Evolutionary conservation across 2,888 invertebrate species (phyloP), one percentile per base, ranked within the genome.

Genomic region (Agriopis marginaria): DNA sequence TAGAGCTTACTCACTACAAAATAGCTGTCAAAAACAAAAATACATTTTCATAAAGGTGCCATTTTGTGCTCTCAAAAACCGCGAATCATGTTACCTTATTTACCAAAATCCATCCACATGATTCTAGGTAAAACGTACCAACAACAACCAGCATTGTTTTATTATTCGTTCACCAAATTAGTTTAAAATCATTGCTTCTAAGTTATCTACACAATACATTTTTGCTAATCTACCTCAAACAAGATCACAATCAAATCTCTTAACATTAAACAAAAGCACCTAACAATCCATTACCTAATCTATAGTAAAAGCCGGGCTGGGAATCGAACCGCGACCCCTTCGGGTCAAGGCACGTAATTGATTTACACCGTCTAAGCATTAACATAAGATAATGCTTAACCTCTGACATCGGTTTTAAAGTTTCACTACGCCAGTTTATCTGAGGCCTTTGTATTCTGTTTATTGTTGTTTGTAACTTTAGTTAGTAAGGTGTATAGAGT

Each of bases 331-430:
- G 72, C 76, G 76, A 90, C 92, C 92, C 79, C 85, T 76, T 79
- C 81, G 86, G 93, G 92, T 93, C 93, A 92, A 83, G 86, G 80
- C 84, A 84, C 85, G 89, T 93, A 93, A 93, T 93, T 93, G 93
- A 93, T 93, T 93, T 91, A 91, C 91, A 83, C 89, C 87, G 89
- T 73, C 89, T 85, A 84, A 89, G 82, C 93, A 93, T 93, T 93
- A 93, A 91, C 93, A 93, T 93, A 92, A 92, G 93, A 91, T 93
- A 93, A 91, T 89, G 91, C 88, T 93, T 93, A 89, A 92, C 92
- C 93, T 86, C 72, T 90, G 92, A 89, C 92, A 82, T 82, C 62
- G 79, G 84, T 91, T 91, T 92, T 89, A 91, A 92, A 92, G 83
- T 90, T 89, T 90, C 88, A 86, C 88, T 83, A 82, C 82, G 77